Percentiles rank a stretch among this genome's conserved stretches.
Evolutionary conservation across 2,888 invertebrate genomes (phyloP).

Genomic region (Ormyrus labotus): DNA sequence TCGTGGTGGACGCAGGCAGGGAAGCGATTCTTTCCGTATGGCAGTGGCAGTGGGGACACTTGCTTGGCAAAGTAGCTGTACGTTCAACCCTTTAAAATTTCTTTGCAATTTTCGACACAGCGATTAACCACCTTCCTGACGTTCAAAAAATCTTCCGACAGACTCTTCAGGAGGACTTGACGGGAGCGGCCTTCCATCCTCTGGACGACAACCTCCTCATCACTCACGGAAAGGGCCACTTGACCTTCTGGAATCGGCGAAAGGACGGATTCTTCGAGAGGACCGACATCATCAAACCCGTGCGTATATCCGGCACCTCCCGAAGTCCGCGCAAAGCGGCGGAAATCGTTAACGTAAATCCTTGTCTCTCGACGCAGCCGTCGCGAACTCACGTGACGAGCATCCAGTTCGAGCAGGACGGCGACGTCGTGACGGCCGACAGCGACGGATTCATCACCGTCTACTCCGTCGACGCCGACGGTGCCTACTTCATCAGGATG

Average conservation of each 20-base stretch:
- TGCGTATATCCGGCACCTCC: slow-evolving; percentile 66
- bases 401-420: slow-evolving; percentile 92
- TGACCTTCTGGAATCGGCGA: slow-evolving; percentile 94
- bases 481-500: slow-evolving; percentile 91
- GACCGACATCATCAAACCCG: slow-evolving; percentile 91
- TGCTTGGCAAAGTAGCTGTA: slow-evolving; percentile 95
- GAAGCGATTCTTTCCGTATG: slow-evolving; percentile 94
- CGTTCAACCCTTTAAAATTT: slow-evolving; percentile 72
- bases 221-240: slow-evolving; percentile 92
- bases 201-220: slow-evolving; percentile 93
- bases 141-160: slow-evolving; percentile 69
- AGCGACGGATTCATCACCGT: slow-evolving; percentile 94
- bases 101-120: not conserved
- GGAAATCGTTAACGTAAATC: too few species aligned
- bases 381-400: slow-evolving; percentile 90
- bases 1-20: slow-evolving; percentile 92
- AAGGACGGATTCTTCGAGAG: slow-evolving; percentile 94
- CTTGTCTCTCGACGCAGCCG: slow-evolving; percentile 78
- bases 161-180: slow-evolving; percentile 92
- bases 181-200: slow-evolving; percentile 93
- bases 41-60: slow-evolving; percentile 96
- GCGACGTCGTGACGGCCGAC: slow-evolving; percentile 94
- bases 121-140: not conserved
- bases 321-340: too few species aligned
- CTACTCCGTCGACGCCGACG: slow-evolving; percentile 92